phyloP scores from a whole-genome alignment of 1,140 invertebrate species.

The Drosophila bipectinata region DNA sequence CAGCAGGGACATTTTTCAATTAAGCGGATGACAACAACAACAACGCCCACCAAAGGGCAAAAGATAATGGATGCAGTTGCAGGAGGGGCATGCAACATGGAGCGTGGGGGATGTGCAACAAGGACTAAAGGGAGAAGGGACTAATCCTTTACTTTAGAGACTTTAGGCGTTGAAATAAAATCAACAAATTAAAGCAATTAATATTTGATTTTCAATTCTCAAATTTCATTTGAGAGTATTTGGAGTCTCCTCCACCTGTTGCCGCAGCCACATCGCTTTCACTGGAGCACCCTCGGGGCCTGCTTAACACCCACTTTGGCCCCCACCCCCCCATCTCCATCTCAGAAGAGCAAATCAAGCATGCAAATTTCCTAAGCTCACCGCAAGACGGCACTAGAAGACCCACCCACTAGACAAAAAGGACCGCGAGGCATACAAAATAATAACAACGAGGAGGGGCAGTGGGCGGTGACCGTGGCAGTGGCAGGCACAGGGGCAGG shows the following conservation, averaged over 20 bases:
- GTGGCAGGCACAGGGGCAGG: not conserved
- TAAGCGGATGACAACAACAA: conserved; percentile 53
- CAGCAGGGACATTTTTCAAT: conserved; percentile 72
- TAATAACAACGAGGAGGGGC: conserved; percentile 19
- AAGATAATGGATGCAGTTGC: conserved; percentile 7
- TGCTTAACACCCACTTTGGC: not conserved
- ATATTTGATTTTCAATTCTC: too few relatives aligned
- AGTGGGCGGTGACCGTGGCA: not conserved
- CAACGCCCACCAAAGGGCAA: conserved; percentile 3
- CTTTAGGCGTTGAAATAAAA: not conserved
- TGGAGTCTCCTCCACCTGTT: not conserved
- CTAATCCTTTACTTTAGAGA: too few relatives aligned
- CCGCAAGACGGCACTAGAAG: conserved; percentile 44
- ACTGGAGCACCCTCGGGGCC: not conserved
- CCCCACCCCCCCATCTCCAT: not conserved
- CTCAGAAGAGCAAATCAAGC: conserved; percentile 66
- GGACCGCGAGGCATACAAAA: conserved; percentile 56
- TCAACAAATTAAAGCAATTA: too few relatives aligned
- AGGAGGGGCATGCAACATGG: not conserved
- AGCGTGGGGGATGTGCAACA: too few relatives aligned
- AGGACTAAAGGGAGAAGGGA: too few relatives aligned
- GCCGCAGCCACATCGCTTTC: not conserved
- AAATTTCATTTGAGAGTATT: too few relatives aligned
- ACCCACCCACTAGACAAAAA: conserved; percentile 45
- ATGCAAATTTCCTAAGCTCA: conserved; percentile 76